Evolutionary conservation across 2,888 invertebrate species (phyloP), one percentile per base, ranked within the genome.

Genomic region (Pseudeuparius sepicola): DNA sequence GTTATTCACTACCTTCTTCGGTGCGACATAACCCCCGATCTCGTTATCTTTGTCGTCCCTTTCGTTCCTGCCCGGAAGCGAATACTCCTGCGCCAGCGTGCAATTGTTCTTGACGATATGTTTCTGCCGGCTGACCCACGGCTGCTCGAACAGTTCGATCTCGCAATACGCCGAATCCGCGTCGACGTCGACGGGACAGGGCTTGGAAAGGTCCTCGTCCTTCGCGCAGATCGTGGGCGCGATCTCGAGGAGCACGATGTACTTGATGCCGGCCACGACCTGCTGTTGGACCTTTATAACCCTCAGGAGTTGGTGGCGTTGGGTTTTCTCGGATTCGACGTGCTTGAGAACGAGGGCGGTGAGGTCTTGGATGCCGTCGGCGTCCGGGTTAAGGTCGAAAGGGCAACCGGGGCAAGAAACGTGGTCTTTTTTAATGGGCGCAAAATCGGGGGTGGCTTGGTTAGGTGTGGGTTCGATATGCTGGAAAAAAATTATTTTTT

Each of bases 91-190:
- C 31, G 67, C 61, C 29, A 62, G 57, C 2, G 77, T 78, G 51
- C 80, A 80, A 50, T 81, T 81, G 46, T 80, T 78, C 14, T 68
- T 61, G 29, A 73, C 55, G 36, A 81, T 65, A 9, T 72, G 66
- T 50, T 75, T 71, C 27, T 68, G 68, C 54, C 71, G 74, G 29
- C 67, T 67, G 14, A 73, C 53, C 78, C 80, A 79, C 1, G 76
- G 75, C 49, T 75, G 73, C 53, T 79, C 75, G 36, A 76, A 57
- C 48, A 76, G 68, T 12, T 71, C 66, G 41, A 81, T 57, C 45
- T 70, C 69, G 54, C 81, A 82, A 4, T 33, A 49, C 45, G 39
- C 55, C 43, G 44, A 37, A 10, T 38, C 43, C 23, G 39, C 47
- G 14, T 50, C 46, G 1, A 35, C 29, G 32, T 50, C 48, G 44